Percentiles rank a stretch among this genome's conserved stretches.
phyloP scores from a whole-genome alignment of 2,888 invertebrate species.

The Agrochola lychnidis region DNA sequence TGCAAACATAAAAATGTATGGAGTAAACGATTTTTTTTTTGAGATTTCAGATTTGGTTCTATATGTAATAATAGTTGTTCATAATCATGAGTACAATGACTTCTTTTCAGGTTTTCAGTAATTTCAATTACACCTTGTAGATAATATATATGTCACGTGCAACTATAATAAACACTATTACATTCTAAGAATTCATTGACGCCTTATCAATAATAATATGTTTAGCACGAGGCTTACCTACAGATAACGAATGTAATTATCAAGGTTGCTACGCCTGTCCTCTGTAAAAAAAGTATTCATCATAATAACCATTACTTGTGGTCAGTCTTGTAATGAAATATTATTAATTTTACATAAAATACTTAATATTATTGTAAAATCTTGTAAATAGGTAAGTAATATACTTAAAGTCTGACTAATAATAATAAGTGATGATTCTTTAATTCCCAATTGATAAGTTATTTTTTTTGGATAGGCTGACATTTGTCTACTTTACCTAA shows the following conservation, averaged over 20 bases:
- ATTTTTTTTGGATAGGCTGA: neutral
- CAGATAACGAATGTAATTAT: conserved; percentile 29
- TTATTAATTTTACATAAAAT: neutral
- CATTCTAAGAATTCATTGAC: conserved; percentile 48
- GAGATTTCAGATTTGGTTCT: no score
- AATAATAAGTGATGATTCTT: neutral
- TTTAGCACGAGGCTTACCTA: conserved; percentile 18
- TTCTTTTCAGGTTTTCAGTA: neutral
- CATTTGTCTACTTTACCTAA: neutral
- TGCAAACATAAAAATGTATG: no score
- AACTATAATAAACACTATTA: conserved; percentile 24
- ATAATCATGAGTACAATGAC: no score
- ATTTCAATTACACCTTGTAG: neutral
- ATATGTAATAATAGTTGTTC: no score
- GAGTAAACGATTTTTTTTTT: no score
- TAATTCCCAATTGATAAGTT: neutral
- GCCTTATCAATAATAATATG: conserved; percentile 36
- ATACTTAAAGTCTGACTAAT: neutral
- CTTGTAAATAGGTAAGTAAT: neutral
- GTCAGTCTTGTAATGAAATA: neutral
- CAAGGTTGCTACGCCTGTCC: conserved; percentile 20
- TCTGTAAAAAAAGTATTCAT: no score
- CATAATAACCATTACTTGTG: no score
- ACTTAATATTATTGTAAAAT: neutral
- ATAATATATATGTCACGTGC: neutral